phyloP scores from a whole-genome alignment of 2,113 vertebrate species.

The Melierax canorus region DNA sequence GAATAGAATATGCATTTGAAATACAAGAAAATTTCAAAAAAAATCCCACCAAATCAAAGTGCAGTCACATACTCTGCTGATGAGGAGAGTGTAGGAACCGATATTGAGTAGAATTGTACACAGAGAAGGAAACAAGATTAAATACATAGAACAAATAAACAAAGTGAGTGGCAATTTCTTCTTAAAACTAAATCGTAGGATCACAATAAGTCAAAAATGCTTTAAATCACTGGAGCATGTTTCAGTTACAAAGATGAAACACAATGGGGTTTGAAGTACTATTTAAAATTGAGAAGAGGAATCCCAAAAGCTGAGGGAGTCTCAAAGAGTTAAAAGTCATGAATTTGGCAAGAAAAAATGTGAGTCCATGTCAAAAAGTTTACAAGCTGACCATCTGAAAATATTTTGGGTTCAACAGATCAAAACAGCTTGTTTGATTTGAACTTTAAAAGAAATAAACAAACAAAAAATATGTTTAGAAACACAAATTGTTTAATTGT shows the following conservation, averaged over 20 bases:
- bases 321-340: neutral
- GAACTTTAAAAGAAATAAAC: conserved; percentile 4
- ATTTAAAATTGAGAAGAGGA: neutral
- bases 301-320: neutral
- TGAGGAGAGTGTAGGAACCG: neutral
- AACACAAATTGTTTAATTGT: neutral
- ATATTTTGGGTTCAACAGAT: neutral
- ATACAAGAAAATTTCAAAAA: neutral
- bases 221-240: neutral
- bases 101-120: neutral
- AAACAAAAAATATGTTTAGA: neutral
- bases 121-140: neutral
- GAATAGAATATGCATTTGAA: neutral
- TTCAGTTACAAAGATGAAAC: neutral
- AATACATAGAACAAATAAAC: neutral
- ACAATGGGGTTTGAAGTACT: neutral
- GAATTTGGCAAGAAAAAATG: neutral
- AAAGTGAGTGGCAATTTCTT: neutral
- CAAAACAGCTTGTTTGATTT: conserved; percentile 7
- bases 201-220: neutral
- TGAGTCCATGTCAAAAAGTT: neutral
- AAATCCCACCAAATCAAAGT: neutral
- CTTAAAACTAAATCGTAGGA: neutral
- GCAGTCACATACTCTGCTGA: neutral
- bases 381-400: neutral